Evolutionary conservation across 2,113 vertebrate genomes (phyloP).

Genomic region (Scomber colias): DNA sequence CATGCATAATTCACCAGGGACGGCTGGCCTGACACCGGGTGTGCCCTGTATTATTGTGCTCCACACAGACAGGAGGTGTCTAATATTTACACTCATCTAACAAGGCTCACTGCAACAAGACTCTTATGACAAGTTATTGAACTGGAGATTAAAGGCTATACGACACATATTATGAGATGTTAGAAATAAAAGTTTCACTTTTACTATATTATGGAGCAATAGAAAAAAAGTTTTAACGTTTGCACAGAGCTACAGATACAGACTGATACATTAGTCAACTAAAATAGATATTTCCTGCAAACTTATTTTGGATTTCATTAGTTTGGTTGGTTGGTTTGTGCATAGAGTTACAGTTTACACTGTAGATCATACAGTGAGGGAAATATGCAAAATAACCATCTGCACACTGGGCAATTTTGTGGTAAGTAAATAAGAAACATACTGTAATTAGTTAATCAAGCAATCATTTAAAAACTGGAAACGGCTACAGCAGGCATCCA

Average conservation of each 20-base stretch:
- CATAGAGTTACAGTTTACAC: neutral
- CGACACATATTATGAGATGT: slow-evolving; percentile 25
- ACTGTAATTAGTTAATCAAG: neutral
- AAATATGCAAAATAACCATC: neutral
- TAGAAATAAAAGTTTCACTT: slow-evolving; percentile 10
- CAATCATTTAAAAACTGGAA: neutral
- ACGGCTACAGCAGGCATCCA: neutral
- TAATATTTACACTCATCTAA: slow-evolving; percentile 63
- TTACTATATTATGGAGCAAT: neutral
- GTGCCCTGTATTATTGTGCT: slow-evolving; percentile 61
- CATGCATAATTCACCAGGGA: slow-evolving; percentile 77
- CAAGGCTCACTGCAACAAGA: slow-evolving; percentile 44
- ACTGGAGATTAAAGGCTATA: slow-evolving; percentile 47
- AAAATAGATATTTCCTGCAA: neutral
- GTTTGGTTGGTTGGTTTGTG: neutral
- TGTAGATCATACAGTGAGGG: neutral
- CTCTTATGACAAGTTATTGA: slow-evolving; percentile 51
- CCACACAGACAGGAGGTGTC: slow-evolving; percentile 35
- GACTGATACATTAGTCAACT: neutral
- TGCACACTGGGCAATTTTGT: slow-evolving; percentile 2
- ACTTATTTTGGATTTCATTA: neutral
- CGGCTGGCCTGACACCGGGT: slow-evolving; percentile 61
- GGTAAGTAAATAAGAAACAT: slow-evolving; percentile 11
- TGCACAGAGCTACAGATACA: neutral
- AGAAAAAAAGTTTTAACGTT: slow-evolving; percentile 4